A percentile compares a stretch with the other conserved stretches of the same genome.
Conservation (phyloP, 2,113 vertebrate species). For the Pterocles orientalis region DNA sequence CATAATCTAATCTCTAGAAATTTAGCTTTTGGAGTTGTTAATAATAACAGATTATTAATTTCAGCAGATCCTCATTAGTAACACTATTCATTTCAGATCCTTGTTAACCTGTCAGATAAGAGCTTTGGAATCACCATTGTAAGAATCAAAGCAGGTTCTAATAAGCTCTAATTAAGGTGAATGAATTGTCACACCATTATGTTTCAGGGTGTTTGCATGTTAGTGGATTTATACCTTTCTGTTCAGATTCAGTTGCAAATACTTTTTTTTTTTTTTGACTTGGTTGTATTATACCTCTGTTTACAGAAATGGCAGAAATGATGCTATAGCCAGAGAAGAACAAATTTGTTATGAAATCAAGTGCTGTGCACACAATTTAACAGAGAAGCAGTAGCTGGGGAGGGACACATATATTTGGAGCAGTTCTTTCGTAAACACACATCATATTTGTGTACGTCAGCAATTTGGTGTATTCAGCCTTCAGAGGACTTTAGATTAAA, state of each 20-base stretch:
- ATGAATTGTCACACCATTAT: not conserved
- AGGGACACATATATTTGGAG: not conserved
- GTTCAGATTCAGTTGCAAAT: not conserved
- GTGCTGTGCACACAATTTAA: not conserved
- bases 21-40: slow-evolving; percentile 49
- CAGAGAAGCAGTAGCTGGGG: not conserved
- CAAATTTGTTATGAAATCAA: not conserved
- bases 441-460: not conserved
- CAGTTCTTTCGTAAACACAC: not conserved
- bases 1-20: slow-evolving; percentile 50
- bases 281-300: not conserved
- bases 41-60: slow-evolving; percentile 61
- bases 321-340: not conserved
- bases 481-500: not conserved
- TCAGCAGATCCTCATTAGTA: slow-evolving; percentile 58
- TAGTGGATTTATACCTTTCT: not conserved
- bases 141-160: slow-evolving; percentile 52
- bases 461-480: not conserved
- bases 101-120: slow-evolving; percentile 56
- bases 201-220: slow-evolving; percentile 4
- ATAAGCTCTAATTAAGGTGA: slow-evolving; percentile 54
- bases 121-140: slow-evolving; percentile 22
- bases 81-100: slow-evolving; percentile 46
- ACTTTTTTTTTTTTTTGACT: not conserved
- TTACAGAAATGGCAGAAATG: not conserved